Evolutionary conservation across 2,113 vertebrate species (phyloP).

Genomic region (Coregonus clupeaformis): DNA sequence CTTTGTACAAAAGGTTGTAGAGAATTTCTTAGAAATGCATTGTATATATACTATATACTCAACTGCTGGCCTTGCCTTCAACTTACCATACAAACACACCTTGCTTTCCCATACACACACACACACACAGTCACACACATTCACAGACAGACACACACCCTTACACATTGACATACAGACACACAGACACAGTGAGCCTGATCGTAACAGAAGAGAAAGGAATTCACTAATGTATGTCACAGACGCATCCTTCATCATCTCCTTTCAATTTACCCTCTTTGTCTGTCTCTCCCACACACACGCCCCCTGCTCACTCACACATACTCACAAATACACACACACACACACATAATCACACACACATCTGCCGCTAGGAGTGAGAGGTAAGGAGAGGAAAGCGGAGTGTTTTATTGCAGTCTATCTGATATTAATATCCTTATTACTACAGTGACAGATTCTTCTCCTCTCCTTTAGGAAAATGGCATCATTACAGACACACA

Average conservation of each 20-base stretch:
- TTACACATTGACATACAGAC: background rate
- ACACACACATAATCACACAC: slow-evolving; percentile 14
- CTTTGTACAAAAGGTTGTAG: too few species aligned
- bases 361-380: slow-evolving; percentile 51
- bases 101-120: background rate
- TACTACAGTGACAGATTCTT: slow-evolving; percentile 67
- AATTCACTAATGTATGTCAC: slow-evolving; percentile 61
- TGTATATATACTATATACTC: too few species aligned
- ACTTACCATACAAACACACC: too few species aligned
- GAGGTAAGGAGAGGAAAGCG: slow-evolving; percentile 60
- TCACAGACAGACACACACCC: slow-evolving; percentile 5
- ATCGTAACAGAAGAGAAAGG: slow-evolving; percentile 11
- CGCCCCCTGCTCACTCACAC: slow-evolving; percentile 10
- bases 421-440: slow-evolving; percentile 71
- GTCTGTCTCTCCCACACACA: slow-evolving; percentile 57
- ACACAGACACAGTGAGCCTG: slow-evolving; percentile 32
- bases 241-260: slow-evolving; percentile 75
- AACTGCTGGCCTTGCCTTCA: too few species aligned
- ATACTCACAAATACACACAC: slow-evolving; percentile 7
- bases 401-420: slow-evolving; percentile 60
- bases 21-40: too few species aligned
- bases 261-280: slow-evolving; percentile 70
- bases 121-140: background rate
- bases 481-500: slow-evolving; percentile 55
- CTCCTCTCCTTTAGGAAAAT: slow-evolving; percentile 63